Base-by-base conservation (phyloP, 2,113 vertebrate species). In the Oncorhynchus tshawytscha region DNA sequence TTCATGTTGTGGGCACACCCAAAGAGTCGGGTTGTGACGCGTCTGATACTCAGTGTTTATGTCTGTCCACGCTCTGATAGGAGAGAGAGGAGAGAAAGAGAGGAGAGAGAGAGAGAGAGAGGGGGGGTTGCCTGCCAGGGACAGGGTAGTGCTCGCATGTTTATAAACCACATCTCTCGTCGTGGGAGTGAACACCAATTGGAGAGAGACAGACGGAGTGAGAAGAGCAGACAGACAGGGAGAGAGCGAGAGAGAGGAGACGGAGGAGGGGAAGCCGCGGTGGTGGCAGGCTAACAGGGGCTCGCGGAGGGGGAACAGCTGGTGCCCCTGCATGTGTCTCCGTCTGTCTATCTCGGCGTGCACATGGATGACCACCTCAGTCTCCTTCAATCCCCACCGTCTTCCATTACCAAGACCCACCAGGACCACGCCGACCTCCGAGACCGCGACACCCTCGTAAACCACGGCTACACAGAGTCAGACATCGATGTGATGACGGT, bases 311-410 rank as follows among this genome's bases (percentile, higher is more conserved):
- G 92, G 91, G 88, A 88, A 87, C 86, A 90, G 90, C 90, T 91
- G 89, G 85, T 83, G 91, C 93, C 89, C 90, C 82, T 89, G 88
- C 71, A 74, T 90, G 91, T 91, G 91, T 91, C 90, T 89, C 89
- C 91, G 83, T 84, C 88, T 85, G 62, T 81, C 73, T 70, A 89
- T 27, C 15, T 51, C 49, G 12, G 64, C 88, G 87, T 92, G 93
- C 91, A 93, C 91, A 97, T 97, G 96, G 96, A 97, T 93, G 96
- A 97, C 92, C 96, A 94, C 86, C 94, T 91, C 91, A 94, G 95
- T 93, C 94, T 97, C 90, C 95, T 96, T 80, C 84, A 90, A 92
- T 97, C 96, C 83, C 95, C 95, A 77, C 94, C 94, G 60, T 93
- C 95, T 86, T 95, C 92, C 88, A 87, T 78, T 18, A 85, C 87